phyloP scores from a whole-genome alignment of 2,113 vertebrate genomes.

The Boulengeromyrus knoepffleri region DNA sequence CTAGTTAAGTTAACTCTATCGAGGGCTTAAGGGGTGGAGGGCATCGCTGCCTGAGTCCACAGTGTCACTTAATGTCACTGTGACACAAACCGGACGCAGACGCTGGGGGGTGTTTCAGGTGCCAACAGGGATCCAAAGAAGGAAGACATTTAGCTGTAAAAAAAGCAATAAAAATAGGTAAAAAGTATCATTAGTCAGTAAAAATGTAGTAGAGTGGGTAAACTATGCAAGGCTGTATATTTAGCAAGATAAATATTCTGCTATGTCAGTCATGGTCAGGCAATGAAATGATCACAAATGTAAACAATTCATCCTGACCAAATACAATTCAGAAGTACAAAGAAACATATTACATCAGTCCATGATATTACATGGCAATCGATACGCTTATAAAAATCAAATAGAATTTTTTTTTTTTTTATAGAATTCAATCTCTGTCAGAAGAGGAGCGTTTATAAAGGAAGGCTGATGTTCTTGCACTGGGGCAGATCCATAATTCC shows the following conservation, averaged over 20 bases:
- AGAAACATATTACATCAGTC: neutral
- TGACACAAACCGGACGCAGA: neutral
- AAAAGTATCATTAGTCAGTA: neutral
- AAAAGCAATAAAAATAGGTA: neutral
- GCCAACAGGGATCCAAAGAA: neutral
- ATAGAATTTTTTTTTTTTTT: slow-evolving; percentile 18
- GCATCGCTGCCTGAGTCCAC: neutral
- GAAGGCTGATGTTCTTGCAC: slow-evolving; percentile 38
- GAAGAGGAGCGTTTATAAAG: slow-evolving; percentile 31
- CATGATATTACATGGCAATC: neutral
- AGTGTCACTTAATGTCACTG: neutral
- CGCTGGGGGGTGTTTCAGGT: too few relatives aligned
- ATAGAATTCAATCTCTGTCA: slow-evolving; percentile 25
- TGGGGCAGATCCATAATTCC: slow-evolving; percentile 48
- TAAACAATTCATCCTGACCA: neutral
- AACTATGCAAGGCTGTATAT: neutral
- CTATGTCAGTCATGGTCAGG: neutral
- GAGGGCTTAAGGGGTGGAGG: neutral
- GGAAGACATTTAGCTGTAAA: neutral
- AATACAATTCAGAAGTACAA: neutral
- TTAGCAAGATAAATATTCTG: neutral
- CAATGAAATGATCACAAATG: neutral
- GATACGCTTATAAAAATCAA: neutral
- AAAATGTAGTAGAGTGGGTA: neutral
- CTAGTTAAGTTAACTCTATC: neutral